A percentile compares a stretch with the other conserved stretches of the same genome.
Conservation (phyloP, 2,888 invertebrate genomes). For the Zhengitettix transpicula region DNA sequence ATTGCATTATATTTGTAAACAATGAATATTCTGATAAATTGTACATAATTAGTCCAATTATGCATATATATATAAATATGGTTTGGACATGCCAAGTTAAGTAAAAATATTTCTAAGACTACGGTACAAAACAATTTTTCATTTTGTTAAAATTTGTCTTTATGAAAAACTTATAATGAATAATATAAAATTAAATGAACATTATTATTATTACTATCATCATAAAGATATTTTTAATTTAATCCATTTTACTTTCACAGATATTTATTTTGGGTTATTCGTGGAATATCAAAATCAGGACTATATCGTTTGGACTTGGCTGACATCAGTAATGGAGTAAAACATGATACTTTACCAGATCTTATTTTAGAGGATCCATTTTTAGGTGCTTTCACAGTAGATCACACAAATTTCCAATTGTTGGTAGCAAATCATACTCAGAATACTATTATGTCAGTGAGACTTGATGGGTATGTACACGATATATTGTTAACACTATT, state of each 20-base stretch:
- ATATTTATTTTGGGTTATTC: conserved; percentile 63
- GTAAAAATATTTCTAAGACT: too few species aligned
- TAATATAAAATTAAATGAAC: too few species aligned
- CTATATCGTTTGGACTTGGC: conserved; percentile 61
- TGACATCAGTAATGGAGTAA: conserved; percentile 56
- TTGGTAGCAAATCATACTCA: conserved; percentile 54
- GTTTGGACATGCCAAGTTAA: too few species aligned
- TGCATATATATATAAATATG: too few species aligned
- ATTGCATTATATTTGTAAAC: too few species aligned
- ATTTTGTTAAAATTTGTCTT: too few species aligned
- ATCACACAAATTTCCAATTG: conserved; percentile 63
- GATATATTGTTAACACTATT: not conserved
- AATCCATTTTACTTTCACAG: conserved; percentile 23
- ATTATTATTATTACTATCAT: too few species aligned
- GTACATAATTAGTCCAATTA: too few species aligned
- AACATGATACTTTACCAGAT: conserved; percentile 47
- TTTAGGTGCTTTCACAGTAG: conserved; percentile 68
- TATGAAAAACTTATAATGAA: too few species aligned
- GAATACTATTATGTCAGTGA: conserved; percentile 65
- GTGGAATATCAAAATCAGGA: conserved; percentile 37
- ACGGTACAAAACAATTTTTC: too few species aligned
- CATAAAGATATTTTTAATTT: too few species aligned
- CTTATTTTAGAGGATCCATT: conserved; percentile 45
- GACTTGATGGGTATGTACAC: conserved; percentile 57
- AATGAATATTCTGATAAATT: too few species aligned